phyloP scores from a whole-genome alignment of 2,113 vertebrate species.

The Anolis carolinensis region DNA sequence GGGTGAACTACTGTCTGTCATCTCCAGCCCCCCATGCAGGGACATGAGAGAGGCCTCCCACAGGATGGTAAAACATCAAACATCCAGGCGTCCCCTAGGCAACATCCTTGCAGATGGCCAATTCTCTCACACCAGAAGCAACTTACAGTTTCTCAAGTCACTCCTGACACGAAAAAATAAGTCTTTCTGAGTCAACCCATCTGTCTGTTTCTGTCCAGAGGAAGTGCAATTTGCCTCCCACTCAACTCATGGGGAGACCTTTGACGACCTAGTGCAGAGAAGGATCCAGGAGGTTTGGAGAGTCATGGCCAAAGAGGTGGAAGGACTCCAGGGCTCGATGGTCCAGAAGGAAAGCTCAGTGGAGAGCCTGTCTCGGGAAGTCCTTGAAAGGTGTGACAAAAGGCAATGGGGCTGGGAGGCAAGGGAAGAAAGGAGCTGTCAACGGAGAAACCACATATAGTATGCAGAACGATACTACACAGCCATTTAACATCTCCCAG shows the following conservation, averaged over 20 bases:
- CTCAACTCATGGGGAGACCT: conserved; percentile 41
- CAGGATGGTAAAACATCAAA: no score
- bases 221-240: conserved; percentile 24
- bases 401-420: background rate
- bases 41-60: no score
- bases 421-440: background rate
- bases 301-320: conserved; percentile 55
- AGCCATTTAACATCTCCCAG: no score
- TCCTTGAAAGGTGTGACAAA: conserved; percentile 64
- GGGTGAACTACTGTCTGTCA: no score
- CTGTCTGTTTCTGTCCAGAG: conserved; percentile 41
- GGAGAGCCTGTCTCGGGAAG: conserved; percentile 65
- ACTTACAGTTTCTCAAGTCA: no score
- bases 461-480: no score
- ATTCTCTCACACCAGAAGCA: no score
- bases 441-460: background rate
- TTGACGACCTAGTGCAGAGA: conserved; percentile 30
- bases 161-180: no score
- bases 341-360: conserved; percentile 52
- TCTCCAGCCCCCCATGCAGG: no score
- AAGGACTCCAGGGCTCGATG: conserved; percentile 56
- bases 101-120: no score
- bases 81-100: no score
- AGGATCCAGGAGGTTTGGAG: conserved; percentile 55
- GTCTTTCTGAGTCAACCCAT: background rate